phyloP scores from a whole-genome alignment of 2,888 invertebrate genomes.

The Trichopoda pennipes region DNA sequence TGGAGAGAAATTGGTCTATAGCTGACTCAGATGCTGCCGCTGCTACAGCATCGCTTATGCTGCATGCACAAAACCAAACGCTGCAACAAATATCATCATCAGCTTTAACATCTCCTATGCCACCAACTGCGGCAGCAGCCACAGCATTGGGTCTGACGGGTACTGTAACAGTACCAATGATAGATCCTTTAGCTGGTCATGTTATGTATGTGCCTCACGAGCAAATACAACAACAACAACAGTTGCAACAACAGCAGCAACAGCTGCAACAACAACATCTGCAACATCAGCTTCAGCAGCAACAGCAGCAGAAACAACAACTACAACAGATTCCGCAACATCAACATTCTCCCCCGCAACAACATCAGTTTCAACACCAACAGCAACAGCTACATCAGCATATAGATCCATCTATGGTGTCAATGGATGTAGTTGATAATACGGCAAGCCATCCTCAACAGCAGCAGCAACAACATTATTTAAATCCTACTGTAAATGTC shows the following conservation, averaged over 20 bases:
- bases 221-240: conserved; percentile 65
- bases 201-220: conserved; percentile 75
- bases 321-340: conserved; percentile 60
- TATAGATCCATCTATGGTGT: conserved; percentile 54
- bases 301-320: conserved; percentile 67
- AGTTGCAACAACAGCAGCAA: conserved; percentile 63
- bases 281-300: conserved; percentile 66
- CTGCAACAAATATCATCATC: conserved; percentile 51
- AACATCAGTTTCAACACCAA: conserved; percentile 38
- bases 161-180: conserved; percentile 57
- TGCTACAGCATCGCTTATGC: conserved; percentile 57
- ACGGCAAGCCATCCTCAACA: conserved; percentile 71
- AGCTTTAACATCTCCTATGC: conserved; percentile 54
- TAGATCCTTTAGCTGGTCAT: conserved; percentile 66
- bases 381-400: conserved; percentile 58
- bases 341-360: conserved; percentile 58
- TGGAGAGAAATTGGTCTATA: conserved; percentile 78
- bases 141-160: conserved; percentile 55
- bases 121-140: conserved; percentile 52
- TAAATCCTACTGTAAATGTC: conserved; percentile 62
- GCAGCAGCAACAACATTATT: conserved; percentile 61
- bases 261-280: conserved; percentile 65
- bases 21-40: conserved; percentile 74
- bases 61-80: conserved; percentile 53
- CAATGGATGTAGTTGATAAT: conserved; percentile 60